Conservation (phyloP, 1,140 invertebrate genomes). For the Pseudomyrmex flavicornis region DNA sequence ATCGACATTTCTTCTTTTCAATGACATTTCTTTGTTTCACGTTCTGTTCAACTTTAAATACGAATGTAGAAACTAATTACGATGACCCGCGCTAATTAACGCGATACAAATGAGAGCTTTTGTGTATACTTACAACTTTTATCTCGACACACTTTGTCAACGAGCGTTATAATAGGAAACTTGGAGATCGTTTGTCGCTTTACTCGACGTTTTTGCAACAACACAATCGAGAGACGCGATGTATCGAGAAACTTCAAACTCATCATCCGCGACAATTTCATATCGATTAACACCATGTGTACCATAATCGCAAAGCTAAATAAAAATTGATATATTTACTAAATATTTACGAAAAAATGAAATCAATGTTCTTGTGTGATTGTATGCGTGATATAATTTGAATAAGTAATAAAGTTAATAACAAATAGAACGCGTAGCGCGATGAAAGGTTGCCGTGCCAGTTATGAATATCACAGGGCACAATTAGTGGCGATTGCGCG, state of each 20-base stretch:
- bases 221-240: too few species aligned
- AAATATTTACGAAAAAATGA: too few species aligned
- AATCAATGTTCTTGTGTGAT: too few species aligned
- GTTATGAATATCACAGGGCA: not conserved
- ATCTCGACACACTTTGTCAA: not conserved
- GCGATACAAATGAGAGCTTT: not conserved
- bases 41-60: not conserved
- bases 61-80: conserved; percentile 9
- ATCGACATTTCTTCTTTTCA: not conserved
- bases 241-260: too few species aligned
- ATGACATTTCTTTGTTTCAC: not conserved
- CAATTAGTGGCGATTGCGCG: conserved; percentile 1
- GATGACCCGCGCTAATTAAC: conserved; percentile 23
- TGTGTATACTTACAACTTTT: not conserved
- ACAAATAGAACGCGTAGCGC: too few species aligned
- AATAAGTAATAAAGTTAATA: too few species aligned
- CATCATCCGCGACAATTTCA: not conserved
- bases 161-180: not conserved
- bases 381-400: too few species aligned
- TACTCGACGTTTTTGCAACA: not conserved
- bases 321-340: too few species aligned
- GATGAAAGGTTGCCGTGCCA: too few species aligned
- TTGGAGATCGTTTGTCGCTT: not conserved
- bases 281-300: not conserved
- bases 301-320: too few species aligned